phyloP scores from a whole-genome alignment of 2,113 vertebrate species.

The Orientallactaga bullata region DNA sequence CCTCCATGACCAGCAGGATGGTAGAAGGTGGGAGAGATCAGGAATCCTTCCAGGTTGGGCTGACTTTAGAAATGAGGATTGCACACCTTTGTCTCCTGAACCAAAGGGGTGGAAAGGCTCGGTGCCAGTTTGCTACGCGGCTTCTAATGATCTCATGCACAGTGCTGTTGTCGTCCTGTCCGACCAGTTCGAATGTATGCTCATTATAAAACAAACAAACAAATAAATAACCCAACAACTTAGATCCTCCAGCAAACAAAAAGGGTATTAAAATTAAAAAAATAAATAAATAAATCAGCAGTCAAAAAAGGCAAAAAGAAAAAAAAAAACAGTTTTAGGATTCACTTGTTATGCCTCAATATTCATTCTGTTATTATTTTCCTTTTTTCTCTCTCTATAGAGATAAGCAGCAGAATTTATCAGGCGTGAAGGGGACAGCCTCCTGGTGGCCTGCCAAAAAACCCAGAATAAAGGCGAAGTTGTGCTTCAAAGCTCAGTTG shows the following conservation, averaged over 20 bases:
- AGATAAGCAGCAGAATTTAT: slow-evolving; percentile 90
- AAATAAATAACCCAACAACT: slow-evolving; percentile 71
- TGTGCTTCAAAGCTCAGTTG: slow-evolving; percentile 91
- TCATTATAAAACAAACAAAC: slow-evolving; percentile 79
- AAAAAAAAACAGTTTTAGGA: slow-evolving; percentile 76
- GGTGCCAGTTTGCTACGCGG: slow-evolving; percentile 91
- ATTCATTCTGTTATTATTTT: slow-evolving; percentile 86
- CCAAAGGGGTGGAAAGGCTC: slow-evolving; percentile 89
- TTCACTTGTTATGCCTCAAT: slow-evolving; percentile 85
- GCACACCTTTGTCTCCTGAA: slow-evolving; percentile 86
- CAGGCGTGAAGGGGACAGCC: slow-evolving; percentile 90
- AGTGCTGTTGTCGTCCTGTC: slow-evolving; percentile 82
- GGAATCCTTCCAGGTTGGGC: slow-evolving; percentile 87
- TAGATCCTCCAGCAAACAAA: slow-evolving; percentile 82
- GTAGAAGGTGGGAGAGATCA: slow-evolving; percentile 86
- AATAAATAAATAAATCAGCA: slow-evolving; percentile 40
- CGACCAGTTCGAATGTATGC: slow-evolving; percentile 87
- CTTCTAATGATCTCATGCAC: slow-evolving; percentile 90
- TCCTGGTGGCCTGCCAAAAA: slow-evolving; percentile 91
- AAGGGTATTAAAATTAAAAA: slow-evolving; percentile 68
- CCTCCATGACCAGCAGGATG: slow-evolving; percentile 83
- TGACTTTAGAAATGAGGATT: slow-evolving; percentile 86
- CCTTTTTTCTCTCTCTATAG: slow-evolving; percentile 75
- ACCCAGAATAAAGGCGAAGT: slow-evolving; percentile 89
- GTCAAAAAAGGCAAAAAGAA: slow-evolving; percentile 32